Base-by-base conservation (phyloP, 2,113 vertebrate genomes). In the Trichechus manatus region DNA sequence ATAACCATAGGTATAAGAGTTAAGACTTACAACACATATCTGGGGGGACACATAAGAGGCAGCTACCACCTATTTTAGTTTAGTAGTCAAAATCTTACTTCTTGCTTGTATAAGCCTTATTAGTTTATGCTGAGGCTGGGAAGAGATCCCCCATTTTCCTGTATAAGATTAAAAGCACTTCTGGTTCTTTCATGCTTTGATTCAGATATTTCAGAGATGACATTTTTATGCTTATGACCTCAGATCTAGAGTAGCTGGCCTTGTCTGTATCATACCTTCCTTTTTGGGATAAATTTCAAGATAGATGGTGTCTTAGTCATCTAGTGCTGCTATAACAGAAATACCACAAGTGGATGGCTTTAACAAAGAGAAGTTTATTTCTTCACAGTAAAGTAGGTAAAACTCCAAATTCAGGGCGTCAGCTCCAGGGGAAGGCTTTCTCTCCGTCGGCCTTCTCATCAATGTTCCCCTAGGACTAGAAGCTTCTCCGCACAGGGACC, bases 201-300 rank as follows among this genome's bases (percentile, higher is more conserved):
- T 44, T 70, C 84, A 79, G 74, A 75, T 15, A 83, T 78, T 44
- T 70, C 84, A 79, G 74, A 75, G 20, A 83, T 78, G 59, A 78
- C 7, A 75, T 93, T 95, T 91, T 92, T 9, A 9, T 50, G 19
- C 42, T 8, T 89, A 20, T 87, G 36, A 93, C 22, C 68, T 93
- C 75, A 61, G 29, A 47, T 7, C 14, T 44, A 8, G 9, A 97
- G n/a, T 20, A 59, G 5, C 9, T 68, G 22, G 5, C 42, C 42
- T 47, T 87, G 31, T 25, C 44, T 79, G 78, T 68, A 96, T 22
- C 25, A 9, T 36, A 44, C 39, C 14, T 63, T 93, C 31, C 19
- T 86, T 50, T 92, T 23, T 56, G 75, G 22, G 20, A 93, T 63
- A 83, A 90, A 92, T 78, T 13, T 80, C 22, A 92, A 17, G 25